A percentile compares a stretch with the other conserved stretches of the same genome.
These are phyloP conservation scores for Germaria angustata DNA, from an alignment of 2,888 invertebrate genomes.

Conservation along the genomic window DNA sequence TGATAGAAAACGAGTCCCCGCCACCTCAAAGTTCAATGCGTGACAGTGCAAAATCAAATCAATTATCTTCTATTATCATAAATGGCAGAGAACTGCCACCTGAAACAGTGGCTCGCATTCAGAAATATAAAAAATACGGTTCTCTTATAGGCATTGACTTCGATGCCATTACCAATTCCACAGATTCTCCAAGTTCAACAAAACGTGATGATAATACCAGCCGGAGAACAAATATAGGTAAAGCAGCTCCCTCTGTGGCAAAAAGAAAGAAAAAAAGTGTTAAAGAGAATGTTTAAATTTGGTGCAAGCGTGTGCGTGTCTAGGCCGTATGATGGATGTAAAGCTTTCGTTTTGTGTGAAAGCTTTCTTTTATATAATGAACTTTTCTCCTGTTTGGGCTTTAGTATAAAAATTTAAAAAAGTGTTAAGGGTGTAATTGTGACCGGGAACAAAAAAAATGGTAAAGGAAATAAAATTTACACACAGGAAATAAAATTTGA, in stretches of 20 bases:
- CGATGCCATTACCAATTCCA: constrained; percentile 7
- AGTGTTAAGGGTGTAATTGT: not conserved
- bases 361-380: not conserved
- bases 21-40: not conserved
- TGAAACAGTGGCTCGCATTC: constrained; percentile 46
- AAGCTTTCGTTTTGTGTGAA: not conserved
- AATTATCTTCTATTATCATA: constrained; percentile 42
- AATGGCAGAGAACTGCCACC: constrained; percentile 55
- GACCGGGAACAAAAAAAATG: too few species aligned
- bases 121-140: constrained; percentile 43
- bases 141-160: constrained; percentile 43
- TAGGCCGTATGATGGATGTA: not conserved
- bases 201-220: not conserved
- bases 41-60: not conserved
- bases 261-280: not conserved
- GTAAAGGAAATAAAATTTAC: too few species aligned
- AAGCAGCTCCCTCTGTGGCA: not conserved
- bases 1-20: constrained; percentile 7
- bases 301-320: not conserved
- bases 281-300: not conserved
- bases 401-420: not conserved
- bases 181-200: not conserved
- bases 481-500: too few species aligned
- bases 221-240: too few species aligned
- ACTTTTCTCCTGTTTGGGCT: not conserved